Base-by-base conservation (phyloP, 2,888 invertebrate species). In the Acronicta aceris region DNA sequence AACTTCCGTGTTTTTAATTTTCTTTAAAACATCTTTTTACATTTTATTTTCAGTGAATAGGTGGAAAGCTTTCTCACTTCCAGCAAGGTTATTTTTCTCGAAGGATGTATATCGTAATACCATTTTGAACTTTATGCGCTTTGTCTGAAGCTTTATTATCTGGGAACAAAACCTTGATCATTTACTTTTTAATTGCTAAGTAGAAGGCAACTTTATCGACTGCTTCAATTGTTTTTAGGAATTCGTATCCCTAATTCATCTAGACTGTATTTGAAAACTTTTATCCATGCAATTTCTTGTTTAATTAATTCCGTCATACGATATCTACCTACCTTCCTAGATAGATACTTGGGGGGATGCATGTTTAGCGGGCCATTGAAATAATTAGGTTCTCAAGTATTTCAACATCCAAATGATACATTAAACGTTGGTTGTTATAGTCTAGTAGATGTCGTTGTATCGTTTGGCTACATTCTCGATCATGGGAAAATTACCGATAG, bases 1-100 rank as follows among this genome's bases (percentile, higher is more conserved):
- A 93, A 93, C 92, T 94, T 94, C 90, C 92, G 87, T 91, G 90
- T 93, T 93, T 94, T 94, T 93, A 93, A 94, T 94, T 94, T 94
- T 93, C 92, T 94, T 94, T 91, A 93, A 92, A 92, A 94, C 92
- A 92, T 91, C 85, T 94, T 89, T 92, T 90, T 90, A 85, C 88
- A 88, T 92, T 93, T 91, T 93, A 89, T 92, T 93, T 91, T 84
- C 86, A 87, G 80, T 88, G 89, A 91, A 90, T 91, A 91, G 89
- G 89, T 90, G 85, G 89, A 90, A 90, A 89, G 88, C 89, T 92
- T 90, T 89, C 88, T 89, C 88, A 88, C 91, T 91, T 92, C 90
- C 86, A 88, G 89, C 90, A 89, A 80, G 86, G 83, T 88, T 89
- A 88, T 90, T 86, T 89, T 86, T 85, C 84, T 81, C 81, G 81